Evolutionary conservation across 1,140 invertebrate species (phyloP).

Genomic region (Bombus superbus): DNA sequence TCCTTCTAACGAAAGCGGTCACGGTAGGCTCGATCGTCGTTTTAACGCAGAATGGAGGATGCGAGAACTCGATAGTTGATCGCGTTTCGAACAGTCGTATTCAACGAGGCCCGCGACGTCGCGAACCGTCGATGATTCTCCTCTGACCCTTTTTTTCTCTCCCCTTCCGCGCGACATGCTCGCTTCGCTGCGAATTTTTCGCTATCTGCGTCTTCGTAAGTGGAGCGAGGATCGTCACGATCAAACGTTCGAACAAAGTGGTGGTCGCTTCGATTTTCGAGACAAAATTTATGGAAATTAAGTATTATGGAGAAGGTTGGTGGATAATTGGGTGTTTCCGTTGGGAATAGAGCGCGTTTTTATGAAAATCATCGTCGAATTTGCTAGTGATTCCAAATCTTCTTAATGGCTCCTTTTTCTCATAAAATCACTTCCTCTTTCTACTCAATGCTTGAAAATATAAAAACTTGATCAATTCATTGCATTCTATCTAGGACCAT

Average conservation of each 20-base stretch:
- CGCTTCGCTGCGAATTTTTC: neutral
- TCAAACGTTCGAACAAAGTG: neutral
- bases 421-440: neutral
- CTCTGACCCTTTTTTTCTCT: neutral
- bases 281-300: neutral
- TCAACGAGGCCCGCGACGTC: neutral
- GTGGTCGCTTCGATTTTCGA: constrained; percentile 11
- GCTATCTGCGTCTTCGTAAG: neutral
- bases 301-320: neutral
- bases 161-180: neutral
- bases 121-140: constrained; percentile 1
- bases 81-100: constrained; percentile 1
- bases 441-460: too few relatives aligned
- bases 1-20: neutral
- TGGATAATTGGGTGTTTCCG: neutral
- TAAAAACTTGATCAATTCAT: neutral
- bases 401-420: neutral
- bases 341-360: neutral
- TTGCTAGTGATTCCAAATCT: neutral
- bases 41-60: neutral
- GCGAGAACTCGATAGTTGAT: constrained; percentile 6
- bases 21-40: neutral
- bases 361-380: neutral
- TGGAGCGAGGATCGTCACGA: neutral
- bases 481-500: neutral